Base-by-base conservation (phyloP, 2,888 invertebrate species). In the Luperina testacea region DNA sequence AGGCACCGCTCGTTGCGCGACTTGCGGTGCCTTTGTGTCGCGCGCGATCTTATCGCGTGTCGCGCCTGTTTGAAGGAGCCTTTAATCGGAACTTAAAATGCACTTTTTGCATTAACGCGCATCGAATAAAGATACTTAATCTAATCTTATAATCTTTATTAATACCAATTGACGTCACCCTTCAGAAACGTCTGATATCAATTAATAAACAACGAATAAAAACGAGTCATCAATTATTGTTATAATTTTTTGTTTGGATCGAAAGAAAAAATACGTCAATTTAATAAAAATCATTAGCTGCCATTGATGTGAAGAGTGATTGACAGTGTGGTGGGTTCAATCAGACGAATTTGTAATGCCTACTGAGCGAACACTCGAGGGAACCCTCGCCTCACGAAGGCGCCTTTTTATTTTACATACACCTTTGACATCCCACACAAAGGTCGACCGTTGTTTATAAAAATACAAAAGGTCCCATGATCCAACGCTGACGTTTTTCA, bases 341-440 rank as follows among this genome's bases (percentile, higher is more conserved):
- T 92, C 93, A 92, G 91, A 91, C 92, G 93, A 95, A 95, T 95
- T 95, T 95, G 94, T 95, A 91, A 92, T 91, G 91, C 90, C 91
- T 90, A 90, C 90, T 92, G 89, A 89, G 88, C 77, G 88, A 92
- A 90, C 92, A 92, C 92, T 94, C 78, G 89, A 89, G 86, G 83
- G 59, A 87, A 87, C 90, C 90, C 88, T 85, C 80, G 90, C 90
- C 91, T 92, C 90, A 89, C 89, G 88, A 90, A 91, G 91, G 90
- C 90, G 90, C 80, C 86, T 85, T 86, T 89, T 88, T 87, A 87
- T 87, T 89, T 90, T 79, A 84, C 69, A 79, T 74, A 76, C 75
- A 73, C 68, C 64, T 73, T 80, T 84, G 84, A 84, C 87, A 87
- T 87, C 68, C 61, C 80, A 87, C 68, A 87, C 76, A 85, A 85